Evolutionary conservation across 2,113 vertebrate species (phyloP).

Genomic region (Todiramphus chloris): DNA sequence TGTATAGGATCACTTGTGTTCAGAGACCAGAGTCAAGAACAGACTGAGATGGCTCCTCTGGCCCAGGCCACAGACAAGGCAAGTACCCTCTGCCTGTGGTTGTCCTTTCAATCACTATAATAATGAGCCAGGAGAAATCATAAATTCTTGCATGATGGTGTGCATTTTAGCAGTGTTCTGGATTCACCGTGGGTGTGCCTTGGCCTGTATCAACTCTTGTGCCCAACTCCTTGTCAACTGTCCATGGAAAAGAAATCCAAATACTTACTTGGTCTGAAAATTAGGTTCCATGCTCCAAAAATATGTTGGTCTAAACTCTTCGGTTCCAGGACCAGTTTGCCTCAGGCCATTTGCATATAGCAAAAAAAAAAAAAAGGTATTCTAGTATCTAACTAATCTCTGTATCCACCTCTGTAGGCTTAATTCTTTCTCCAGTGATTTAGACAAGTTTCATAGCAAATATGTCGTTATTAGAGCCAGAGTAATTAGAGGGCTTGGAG

Average conservation of each 20-base stretch:
- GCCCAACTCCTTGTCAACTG: neutral
- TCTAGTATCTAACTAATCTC: neutral
- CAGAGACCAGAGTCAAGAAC: neutral
- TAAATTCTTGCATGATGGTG: neutral
- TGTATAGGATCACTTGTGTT: neutral
- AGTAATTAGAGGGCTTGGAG: neutral
- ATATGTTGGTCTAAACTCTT: neutral
- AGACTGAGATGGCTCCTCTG: neutral
- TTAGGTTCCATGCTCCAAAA: neutral
- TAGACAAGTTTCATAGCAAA: neutral
- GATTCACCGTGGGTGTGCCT: neutral
- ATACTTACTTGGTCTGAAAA: neutral
- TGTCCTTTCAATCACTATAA: neutral
- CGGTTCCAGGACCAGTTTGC: neutral
- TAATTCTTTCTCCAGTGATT: neutral
- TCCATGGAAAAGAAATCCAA: neutral
- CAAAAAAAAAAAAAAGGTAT: neutral
- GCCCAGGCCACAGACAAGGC: neutral
- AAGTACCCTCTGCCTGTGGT: rapidly evolving
- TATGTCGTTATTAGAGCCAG: neutral
- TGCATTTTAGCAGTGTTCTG: neutral
- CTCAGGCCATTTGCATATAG: neutral
- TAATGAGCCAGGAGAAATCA: neutral
- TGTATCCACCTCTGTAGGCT: neutral
- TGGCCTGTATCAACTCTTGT: neutral